Evolutionary conservation across 2,888 invertebrate genomes (phyloP), one percentile per base, ranked within the genome.

Genomic region (Microctonus aethiopoides): DNA sequence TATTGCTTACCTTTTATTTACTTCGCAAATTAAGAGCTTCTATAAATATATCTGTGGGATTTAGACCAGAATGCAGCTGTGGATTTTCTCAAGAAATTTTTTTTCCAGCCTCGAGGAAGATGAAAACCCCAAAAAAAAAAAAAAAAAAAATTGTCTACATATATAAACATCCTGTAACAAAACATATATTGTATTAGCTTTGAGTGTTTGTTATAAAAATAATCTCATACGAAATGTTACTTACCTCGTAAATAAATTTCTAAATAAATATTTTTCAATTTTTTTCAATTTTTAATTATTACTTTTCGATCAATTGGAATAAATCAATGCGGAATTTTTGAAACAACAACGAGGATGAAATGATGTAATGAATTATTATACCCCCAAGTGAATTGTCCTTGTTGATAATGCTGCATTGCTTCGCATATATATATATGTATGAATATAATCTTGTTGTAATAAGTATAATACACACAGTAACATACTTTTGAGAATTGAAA

Each of bases 401-500:
- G 1, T 13, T 11, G 56, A n/a, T 16, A 29, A 13, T 29, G 24
- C 10, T n/a, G n/a, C n/a, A n/a, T n/a, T n/a, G n/a, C n/a, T n/a
- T n/a, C n/a, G n/a, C n/a, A n/a, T n/a, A n/a, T n/a, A n/a, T n/a
- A n/a, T n/a, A n/a, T n/a, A n/a, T n/a, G n/a, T 10, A 10, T 29
- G 24, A 1, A 16, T 16, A 46, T 46, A 16, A 46, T 29, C 57
- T 57, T 32, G 54, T 54, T n/a, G n/a, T n/a, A n/a, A n/a, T n/a
- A n/a, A n/a, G n/a, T n/a, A n/a, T n/a, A 52, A 52, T n/a, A 34
- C 52, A 46, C 46, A 46, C 46, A 26, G 41, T 63, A 51, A 63
- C 52, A 51, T 63, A 63, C 36, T 52, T 51, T 54, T 34, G 34
- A 65, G 36, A 54, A 13, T 65, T 24, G 20, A 41, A 65, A 63